Percentiles rank a stretch among this genome's conserved stretches.
phyloP scores from a whole-genome alignment of 2,797 vertebrate genomes.

The Falco rusticolus region DNA sequence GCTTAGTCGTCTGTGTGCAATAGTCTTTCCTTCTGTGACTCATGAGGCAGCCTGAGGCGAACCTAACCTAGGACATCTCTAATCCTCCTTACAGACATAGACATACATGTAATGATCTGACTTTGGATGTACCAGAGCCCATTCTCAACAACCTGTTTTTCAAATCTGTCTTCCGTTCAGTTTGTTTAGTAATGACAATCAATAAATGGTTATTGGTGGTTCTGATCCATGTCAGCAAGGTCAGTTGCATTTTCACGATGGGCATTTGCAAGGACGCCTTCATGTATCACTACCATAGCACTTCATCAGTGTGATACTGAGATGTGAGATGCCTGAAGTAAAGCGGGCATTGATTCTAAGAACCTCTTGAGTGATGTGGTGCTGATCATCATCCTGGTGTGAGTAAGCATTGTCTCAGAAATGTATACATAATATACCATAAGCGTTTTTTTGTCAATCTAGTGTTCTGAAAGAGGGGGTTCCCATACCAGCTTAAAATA shows the following conservation, averaged over 20 bases:
- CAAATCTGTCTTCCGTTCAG: background rate
- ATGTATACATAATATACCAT: background rate
- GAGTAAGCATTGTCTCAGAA: background rate
- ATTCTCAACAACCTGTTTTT: background rate
- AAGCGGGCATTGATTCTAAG: background rate
- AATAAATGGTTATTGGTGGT: background rate
- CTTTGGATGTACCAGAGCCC: background rate
- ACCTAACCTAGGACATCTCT: background rate
- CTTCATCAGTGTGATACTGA: background rate
- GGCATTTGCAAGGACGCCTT: background rate
- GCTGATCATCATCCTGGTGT: background rate
- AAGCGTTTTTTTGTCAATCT: background rate
- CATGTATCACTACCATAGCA: background rate
- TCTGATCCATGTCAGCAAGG: background rate
- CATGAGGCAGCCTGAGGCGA: background rate
- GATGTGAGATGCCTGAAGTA: background rate
- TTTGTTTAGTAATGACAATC: background rate
- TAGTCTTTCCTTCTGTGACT: background rate
- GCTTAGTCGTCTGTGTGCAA: background rate
- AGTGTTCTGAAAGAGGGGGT: background rate
- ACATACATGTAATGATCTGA: background rate
- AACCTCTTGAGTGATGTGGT: background rate
- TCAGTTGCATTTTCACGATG: background rate
- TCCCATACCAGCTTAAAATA: background rate
- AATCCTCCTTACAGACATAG: background rate